Evolutionary conservation across 2,113 vertebrate genomes (phyloP), one percentile per base, ranked within the genome.

Genomic region (Phyllostomus hastatus): DNA sequence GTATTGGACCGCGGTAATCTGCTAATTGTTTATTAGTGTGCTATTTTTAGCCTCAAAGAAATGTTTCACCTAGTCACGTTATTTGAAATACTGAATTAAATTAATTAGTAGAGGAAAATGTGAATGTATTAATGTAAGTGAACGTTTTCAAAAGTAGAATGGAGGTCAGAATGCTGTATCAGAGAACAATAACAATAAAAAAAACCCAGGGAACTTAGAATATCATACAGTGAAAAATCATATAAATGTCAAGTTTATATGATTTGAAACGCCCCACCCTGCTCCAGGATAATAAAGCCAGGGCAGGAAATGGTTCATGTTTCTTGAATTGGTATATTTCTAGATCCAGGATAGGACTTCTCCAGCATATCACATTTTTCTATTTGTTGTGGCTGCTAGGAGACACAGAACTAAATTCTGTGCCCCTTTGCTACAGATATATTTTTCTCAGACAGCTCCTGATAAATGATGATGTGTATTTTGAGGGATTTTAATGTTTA

Each of bases 1-100:
- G 0, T 75, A 67, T 41, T 69, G 0, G 35, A 80, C 14, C 31
- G 7, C 35, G 48, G 72, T 94, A 75, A 84, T 76, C 90, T 64
- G 43, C 72, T 94, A 69, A 84, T 80, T 94, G 46, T 94, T 88
- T 84, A 64, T 89, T 73, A 61, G 48, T 19, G 31, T 59, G 59
- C 16, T 93, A 97, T 91, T 96, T 97, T 95, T 89, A 95, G n/a
- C 43, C 22, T 91, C 57, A 14, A 19, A 86, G 75, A 91, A 87
- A 90, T 72, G 48, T 80, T 82, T 70, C 46, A 83, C 79, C 46
- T 15, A 43, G 35, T 67, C 64, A 52, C 1, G 2, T 75, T 67
- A 52, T 88, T 87, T 93, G 69, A 95, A 94, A 92, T 59, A 80
- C 11, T 85, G 41, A 96, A 90, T 88, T 92, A 95, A 90, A 80